These are phyloP conservation scores for Ramphastos sulfuratus DNA, from an alignment of 2,113 vertebrate genomes.

Conservation along the genomic window DNA sequence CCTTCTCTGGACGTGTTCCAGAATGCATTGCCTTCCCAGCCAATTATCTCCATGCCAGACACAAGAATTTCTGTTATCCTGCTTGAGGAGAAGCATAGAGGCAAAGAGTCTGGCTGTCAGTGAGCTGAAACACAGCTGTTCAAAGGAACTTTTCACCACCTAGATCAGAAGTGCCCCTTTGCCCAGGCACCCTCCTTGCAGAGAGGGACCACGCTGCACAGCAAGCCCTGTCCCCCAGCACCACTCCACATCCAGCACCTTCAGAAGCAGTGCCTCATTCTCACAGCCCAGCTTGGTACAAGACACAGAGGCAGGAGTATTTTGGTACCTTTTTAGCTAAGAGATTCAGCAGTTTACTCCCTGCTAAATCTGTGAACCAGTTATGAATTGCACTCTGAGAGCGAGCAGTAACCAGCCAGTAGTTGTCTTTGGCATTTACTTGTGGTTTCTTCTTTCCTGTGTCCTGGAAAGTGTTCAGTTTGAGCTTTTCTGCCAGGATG, in stretches of 20 bases:
- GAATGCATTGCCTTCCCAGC: not conserved
- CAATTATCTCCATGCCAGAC: not conserved
- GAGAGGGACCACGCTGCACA: not conserved
- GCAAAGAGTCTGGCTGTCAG: not conserved
- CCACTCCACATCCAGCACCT: accelerated
- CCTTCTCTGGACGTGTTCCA: no score
- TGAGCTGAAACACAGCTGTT: not conserved
- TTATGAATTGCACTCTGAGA: constrained; percentile 81
- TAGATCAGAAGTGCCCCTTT: not conserved
- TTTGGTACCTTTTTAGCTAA: constrained; percentile 80
- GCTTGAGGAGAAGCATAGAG: not conserved
- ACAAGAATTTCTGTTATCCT: not conserved
- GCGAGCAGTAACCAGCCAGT: constrained; percentile 81
- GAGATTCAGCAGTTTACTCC: constrained; percentile 78
- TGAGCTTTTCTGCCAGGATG: constrained; percentile 81
- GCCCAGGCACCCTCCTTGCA: not conserved
- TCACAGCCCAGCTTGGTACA: not conserved
- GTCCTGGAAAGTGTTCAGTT: constrained; percentile 83
- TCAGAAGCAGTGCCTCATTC: not conserved
- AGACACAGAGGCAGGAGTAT: not conserved
- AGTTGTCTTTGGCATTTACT: constrained; percentile 83
- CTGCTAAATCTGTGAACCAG: constrained; percentile 82
- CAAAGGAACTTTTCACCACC: not conserved
- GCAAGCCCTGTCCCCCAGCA: not conserved
- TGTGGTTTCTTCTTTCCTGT: constrained; percentile 82